Percentiles rank a stretch among this genome's conserved stretches.
These are phyloP conservation scores for Chrysomela aeneicollis DNA, from an alignment of 2,888 invertebrate genomes.

Conservation along the genomic window DNA sequence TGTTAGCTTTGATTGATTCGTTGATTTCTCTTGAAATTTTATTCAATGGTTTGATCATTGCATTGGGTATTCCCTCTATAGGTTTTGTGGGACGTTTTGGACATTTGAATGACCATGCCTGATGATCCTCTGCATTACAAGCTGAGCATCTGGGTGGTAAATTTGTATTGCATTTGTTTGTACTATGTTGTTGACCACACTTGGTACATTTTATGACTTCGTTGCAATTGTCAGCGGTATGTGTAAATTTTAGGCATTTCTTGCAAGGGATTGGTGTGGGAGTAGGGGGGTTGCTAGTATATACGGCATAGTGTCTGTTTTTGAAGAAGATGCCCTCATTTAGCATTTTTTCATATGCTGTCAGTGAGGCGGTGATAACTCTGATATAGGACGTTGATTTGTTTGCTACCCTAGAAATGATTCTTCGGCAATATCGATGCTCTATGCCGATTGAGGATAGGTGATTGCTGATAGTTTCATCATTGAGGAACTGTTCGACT, in stretches of 20 bases:
- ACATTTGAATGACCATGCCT: constrained; percentile 13
- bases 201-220: constrained; percentile 5
- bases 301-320: constrained; percentile 12
- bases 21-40: constrained; percentile 1
- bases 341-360: constrained; percentile 22
- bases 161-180: constrained; percentile 1
- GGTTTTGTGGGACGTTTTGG: constrained; percentile 7
- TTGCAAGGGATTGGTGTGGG: constrained; percentile 22
- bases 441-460: constrained; percentile 9
- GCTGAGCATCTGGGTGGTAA: neutral
- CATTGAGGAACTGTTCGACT: constrained; percentile 16
- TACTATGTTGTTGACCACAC: constrained; percentile 19
- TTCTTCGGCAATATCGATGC: constrained; percentile 25
- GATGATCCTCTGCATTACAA: constrained; percentile 8
- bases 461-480: constrained; percentile 7
- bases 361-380: constrained; percentile 18
- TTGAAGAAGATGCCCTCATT: constrained; percentile 17
- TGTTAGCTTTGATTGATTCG: neutral
- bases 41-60: constrained; percentile 11
- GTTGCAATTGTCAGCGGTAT: constrained; percentile 18
- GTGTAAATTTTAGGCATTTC: constrained; percentile 19
- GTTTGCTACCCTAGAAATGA: constrained; percentile 16
- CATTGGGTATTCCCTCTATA: constrained; percentile 4
- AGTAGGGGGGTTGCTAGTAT: constrained; percentile 19
- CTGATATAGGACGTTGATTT: constrained; percentile 18